These are phyloP conservation scores for Cuculus canorus DNA, from an alignment of 2,797 vertebrate species.

Conservation along the genomic window DNA sequence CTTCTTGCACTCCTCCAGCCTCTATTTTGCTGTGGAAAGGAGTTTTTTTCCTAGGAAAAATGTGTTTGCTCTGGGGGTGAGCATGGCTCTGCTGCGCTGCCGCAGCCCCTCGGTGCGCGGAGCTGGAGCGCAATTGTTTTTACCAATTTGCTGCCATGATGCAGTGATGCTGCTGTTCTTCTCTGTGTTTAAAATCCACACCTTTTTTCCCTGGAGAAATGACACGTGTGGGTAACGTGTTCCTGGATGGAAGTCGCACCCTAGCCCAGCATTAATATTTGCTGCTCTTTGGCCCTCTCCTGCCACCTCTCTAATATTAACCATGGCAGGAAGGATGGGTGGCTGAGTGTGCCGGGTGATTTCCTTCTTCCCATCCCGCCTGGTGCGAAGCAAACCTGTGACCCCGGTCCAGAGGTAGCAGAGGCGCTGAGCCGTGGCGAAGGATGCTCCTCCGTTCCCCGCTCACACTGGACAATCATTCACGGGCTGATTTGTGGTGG, in stretches of 20 bases:
- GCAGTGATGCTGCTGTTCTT: background rate
- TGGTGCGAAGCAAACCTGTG: background rate
- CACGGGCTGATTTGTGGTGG: fast-evolving
- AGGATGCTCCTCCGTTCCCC: background rate
- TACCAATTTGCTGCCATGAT: too few relatives aligned
- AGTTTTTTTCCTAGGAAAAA: background rate
- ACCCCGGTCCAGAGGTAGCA: background rate
- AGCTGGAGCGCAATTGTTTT: background rate
- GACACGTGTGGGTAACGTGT: fast-evolving
- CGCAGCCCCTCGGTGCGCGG: background rate
- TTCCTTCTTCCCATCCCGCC: background rate
- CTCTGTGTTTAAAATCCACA: background rate
- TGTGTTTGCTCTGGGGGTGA: background rate
- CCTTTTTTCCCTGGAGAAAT: background rate
- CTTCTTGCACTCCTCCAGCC: background rate
- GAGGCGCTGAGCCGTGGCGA: background rate
- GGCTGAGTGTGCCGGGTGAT: background rate
- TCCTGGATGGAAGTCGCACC: background rate
- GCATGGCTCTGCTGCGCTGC: background rate
- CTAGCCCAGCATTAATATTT: background rate
- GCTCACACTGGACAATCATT: background rate
- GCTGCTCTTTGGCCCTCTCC: fast-evolving
- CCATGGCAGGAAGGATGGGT: background rate
- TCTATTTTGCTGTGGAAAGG: background rate
- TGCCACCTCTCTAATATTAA: slow-evolving; percentile 35